phyloP scores from a whole-genome alignment of 2,888 invertebrate genomes.

The Silvanus unidentatus region DNA sequence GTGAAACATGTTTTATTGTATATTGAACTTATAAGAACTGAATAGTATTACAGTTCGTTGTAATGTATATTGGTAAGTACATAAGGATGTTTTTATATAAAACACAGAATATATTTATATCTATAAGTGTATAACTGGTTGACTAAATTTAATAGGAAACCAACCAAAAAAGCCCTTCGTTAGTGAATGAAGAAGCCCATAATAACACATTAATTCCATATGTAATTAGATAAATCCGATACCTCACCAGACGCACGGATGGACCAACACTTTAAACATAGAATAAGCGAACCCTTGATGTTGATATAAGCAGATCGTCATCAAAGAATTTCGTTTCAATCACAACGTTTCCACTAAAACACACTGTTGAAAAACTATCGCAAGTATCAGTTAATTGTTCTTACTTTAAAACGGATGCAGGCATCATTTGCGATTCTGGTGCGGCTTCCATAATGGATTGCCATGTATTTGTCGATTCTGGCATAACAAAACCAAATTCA shows the following conservation, averaged over 20 bases:
- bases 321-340: conserved; percentile 97
- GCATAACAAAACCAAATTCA: conserved; percentile 98
- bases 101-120: no score
- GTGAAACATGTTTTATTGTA: no score
- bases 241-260: background rate
- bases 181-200: no score
- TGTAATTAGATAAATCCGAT: no score
- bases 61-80: no score
- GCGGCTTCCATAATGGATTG: conserved; percentile 98
- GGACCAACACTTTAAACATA: conserved; percentile 63
- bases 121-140: no score
- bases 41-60: no score
- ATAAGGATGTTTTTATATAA: no score
- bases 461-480: conserved; percentile 99
- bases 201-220: no score
- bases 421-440: conserved; percentile 99
- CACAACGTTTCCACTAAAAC: conserved; percentile 81
- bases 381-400: conserved; percentile 8
- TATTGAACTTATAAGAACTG: no score
- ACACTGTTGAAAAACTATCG: background rate
- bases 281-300: conserved; percentile 89
- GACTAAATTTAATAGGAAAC: no score
- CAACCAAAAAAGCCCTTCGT: no score
- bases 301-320: conserved; percentile 87
- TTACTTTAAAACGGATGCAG: conserved; percentile 94